phyloP scores from a whole-genome alignment of 2,888 invertebrate species.

The Mongoloraphidia duomilia region DNA sequence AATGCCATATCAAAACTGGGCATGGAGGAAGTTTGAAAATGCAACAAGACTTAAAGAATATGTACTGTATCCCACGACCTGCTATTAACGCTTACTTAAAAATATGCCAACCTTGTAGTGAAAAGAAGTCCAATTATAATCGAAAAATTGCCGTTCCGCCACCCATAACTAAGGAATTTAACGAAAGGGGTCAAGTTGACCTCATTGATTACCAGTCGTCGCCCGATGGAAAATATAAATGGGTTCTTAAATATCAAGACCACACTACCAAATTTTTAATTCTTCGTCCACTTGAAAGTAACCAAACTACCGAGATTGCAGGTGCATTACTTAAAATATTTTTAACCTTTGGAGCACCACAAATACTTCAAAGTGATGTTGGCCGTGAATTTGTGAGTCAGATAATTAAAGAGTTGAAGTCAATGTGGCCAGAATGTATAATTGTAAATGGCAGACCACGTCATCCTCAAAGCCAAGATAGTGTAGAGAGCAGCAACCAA shows the following conservation, averaged over 20 bases:
- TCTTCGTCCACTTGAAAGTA: not conserved
- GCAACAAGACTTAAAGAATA: too few species aligned
- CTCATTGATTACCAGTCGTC: constrained; percentile 1
- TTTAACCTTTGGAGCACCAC: not conserved
- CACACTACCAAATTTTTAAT: not conserved
- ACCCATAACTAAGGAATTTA: not conserved
- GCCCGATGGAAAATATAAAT: not conserved
- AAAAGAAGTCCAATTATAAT: too few species aligned
- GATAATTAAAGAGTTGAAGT: constrained; percentile 15
- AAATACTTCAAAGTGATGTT: not conserved
- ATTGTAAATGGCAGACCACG: constrained; percentile 9
- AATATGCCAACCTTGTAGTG: too few species aligned
- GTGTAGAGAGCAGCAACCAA: constrained; percentile 12
- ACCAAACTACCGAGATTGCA: not conserved
- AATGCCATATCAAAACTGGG: too few species aligned
- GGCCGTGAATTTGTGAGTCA: constrained; percentile 14
- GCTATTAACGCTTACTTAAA: too few species aligned
- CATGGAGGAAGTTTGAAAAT: too few species aligned
- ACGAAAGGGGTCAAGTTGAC: constrained; percentile 1
- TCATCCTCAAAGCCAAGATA: constrained; percentile 13
- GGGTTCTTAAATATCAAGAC: not conserved
- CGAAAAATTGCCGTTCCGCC: too few species aligned
- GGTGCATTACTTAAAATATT: too few species aligned
- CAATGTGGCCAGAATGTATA: constrained; percentile 6
- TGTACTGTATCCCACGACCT: too few species aligned